Percentiles rank a stretch among this genome's conserved stretches.
Conservation (phyloP, 1,140 invertebrate species). For the Polypedilum vanderplanki region DNA sequence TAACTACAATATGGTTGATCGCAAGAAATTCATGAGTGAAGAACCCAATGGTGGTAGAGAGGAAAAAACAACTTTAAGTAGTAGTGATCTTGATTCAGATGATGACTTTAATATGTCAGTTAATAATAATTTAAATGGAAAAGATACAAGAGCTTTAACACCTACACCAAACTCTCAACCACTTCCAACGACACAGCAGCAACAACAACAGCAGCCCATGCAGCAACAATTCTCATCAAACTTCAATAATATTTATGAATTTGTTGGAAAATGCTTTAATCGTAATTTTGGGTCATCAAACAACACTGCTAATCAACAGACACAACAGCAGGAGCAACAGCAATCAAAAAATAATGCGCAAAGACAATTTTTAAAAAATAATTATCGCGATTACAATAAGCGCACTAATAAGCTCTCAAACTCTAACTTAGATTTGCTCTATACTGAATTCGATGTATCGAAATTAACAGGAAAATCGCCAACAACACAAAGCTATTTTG, state of each 20-base stretch:
- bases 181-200: background rate
- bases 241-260: conserved; percentile 16
- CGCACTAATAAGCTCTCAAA: conserved; percentile 32
- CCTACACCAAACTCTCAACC: background rate
- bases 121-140: background rate
- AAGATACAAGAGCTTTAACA: background rate
- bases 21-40: background rate
- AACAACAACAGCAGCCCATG: background rate
- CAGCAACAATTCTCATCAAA: conserved; percentile 4
- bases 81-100: background rate
- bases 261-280: conserved; percentile 22
- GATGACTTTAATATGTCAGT: background rate
- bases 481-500: conserved; percentile 41
- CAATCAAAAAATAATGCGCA: background rate
- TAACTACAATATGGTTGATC: conserved; percentile 35
- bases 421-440: conserved; percentile 30
- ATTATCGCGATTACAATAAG: conserved; percentile 31
- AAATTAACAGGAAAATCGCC: conserved; percentile 45
- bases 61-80: conserved; percentile 18
- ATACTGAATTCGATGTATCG: conserved; percentile 43
- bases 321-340: background rate
- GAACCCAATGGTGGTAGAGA: background rate
- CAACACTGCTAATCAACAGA: conserved; percentile 8
- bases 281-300: conserved; percentile 30
- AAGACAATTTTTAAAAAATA: conserved; percentile 2